Percentiles rank a stretch among this genome's conserved stretches.
phyloP scores from a whole-genome alignment of 23 tunicate genomes.

The Ascidia mentula region DNA sequence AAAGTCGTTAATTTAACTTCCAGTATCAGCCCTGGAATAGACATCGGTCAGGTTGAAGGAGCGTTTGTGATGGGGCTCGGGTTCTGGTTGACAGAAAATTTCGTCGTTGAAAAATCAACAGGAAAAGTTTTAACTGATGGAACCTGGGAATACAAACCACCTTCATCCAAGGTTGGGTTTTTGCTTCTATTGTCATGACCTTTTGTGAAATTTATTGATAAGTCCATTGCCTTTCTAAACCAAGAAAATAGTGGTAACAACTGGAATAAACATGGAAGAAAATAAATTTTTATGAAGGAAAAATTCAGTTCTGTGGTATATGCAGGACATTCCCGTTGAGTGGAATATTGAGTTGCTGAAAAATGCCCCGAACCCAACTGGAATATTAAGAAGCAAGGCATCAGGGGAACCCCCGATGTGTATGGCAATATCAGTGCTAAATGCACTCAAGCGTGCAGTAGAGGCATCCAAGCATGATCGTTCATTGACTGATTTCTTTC shows the following conservation, averaged over 20 bases:
- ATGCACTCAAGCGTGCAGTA: conserved; percentile 55
- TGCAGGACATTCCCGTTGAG: conserved; percentile 48
- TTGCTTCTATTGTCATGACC: too few relatives aligned
- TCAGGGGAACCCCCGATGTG: conserved; percentile 82
- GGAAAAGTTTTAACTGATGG: conserved; percentile 51
- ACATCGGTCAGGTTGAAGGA: conserved; percentile 85
- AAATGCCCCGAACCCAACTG: conserved; percentile 42
- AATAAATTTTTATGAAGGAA: too few relatives aligned
- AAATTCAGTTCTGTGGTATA: too few relatives aligned
- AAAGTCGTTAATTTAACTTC: too few relatives aligned
- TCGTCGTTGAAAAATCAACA: conserved; percentile 31
- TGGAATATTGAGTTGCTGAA: conserved; percentile 70
- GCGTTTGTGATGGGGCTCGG: conserved; percentile 77
- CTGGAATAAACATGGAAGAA: too few relatives aligned
- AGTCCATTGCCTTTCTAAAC: too few relatives aligned
- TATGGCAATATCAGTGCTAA: conserved; percentile 39
- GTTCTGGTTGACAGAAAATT: conserved; percentile 47
- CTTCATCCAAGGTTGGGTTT: conserved; percentile 50
- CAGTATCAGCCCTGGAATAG: conserved; percentile 64
- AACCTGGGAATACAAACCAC: conserved; percentile 80
- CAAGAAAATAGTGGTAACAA: too few relatives aligned
- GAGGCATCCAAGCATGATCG: conserved; percentile 37
- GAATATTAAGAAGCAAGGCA: conserved; percentile 66
- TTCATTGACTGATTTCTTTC: conserved; percentile 16
- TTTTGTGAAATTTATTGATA: too few relatives aligned